Evolutionary conservation across 2,113 vertebrate species (phyloP).

Genomic region (Nymphicus hollandicus): DNA sequence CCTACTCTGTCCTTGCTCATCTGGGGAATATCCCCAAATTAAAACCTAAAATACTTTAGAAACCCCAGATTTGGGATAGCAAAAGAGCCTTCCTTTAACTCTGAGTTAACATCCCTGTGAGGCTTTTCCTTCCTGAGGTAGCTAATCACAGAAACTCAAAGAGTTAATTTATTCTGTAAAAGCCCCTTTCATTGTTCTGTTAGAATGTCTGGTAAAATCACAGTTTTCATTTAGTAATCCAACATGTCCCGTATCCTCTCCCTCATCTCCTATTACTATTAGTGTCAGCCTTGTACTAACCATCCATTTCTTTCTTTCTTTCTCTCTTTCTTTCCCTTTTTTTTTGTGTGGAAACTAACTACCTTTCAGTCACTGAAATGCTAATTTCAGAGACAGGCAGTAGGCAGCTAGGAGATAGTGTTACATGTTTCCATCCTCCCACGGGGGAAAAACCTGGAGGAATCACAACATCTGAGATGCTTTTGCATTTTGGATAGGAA

Average conservation of each 20-base stretch:
- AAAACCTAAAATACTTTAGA: background rate
- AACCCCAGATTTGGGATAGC: background rate
- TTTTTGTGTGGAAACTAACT: slow-evolving; percentile 20
- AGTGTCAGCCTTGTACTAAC: slow-evolving; percentile 36
- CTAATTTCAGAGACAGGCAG: slow-evolving; percentile 73
- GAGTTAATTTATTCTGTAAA: slow-evolving; percentile 35
- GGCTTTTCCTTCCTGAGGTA: background rate
- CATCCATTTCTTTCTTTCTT: background rate
- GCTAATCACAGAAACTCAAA: slow-evolving; percentile 6
- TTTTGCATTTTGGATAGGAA: slow-evolving; percentile 68
- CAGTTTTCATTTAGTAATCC: slow-evolving; percentile 39
- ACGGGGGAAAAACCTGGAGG: slow-evolving; percentile 61
- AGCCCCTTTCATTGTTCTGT: slow-evolving; percentile 26
- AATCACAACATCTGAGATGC: slow-evolving; percentile 60
- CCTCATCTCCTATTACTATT: slow-evolving; percentile 35
- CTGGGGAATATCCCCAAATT: background rate
- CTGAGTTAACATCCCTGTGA: background rate
- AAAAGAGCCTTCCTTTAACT: background rate
- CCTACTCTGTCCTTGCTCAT: background rate
- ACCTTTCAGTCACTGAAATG: slow-evolving; percentile 62
- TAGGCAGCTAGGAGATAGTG: slow-evolving; percentile 72
- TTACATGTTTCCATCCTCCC: slow-evolving; percentile 69
- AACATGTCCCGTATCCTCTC: background rate
- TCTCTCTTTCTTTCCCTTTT: too few species aligned
- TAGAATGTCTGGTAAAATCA: slow-evolving; percentile 34